Evolutionary conservation across 2,888 invertebrate species (phyloP), one percentile per base, ranked within the genome.

Genomic region (Troglohyphantes excavatus): DNA sequence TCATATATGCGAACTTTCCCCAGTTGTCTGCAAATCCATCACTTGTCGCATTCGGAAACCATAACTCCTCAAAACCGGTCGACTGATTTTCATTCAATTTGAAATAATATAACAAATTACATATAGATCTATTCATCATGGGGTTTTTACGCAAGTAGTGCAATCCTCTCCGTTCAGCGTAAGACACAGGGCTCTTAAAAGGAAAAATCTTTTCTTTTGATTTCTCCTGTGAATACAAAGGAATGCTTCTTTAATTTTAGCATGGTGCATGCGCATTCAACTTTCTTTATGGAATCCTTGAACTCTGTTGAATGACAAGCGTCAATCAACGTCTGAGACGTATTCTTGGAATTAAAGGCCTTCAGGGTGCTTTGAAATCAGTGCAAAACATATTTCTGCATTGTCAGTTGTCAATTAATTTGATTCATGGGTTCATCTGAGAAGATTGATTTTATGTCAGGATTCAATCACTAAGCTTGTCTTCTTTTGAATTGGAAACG

Each of bases 401-500:
- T 46, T 72, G 72, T 46, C 72, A 46, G 72, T 23, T 72, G 46
- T 72, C 72, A 72, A 72, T 46, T 53, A 53, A 53, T 53, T 13
- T 17, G n/a, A 53, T 13, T 5, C 17, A 53, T 13, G 9, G 53
- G 53, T 53, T 53, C 53, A 53, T n/a, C 53, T 1, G 5, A n/a
- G 53, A 53, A 53, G 53, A 53, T 53, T 53, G 3, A 53, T n/a
- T 53, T 2, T 11, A n/a, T n/a, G 53, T 53, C 53, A 53, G 53
- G 5, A 53, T 13, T 53, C 53, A 13, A 53, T 53, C 53, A 3
- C 39, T 13, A 39, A 53, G 53, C 9, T 13, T 53, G 17, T 53
- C 53, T 2, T 5, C 13, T 53, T n/a, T 53, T 53, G 33, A 33
- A 33, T 33, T n/a, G 9, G 5, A 33, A 33, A 33, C 33, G 3